Conservation (phyloP, 2,888 invertebrate species). For the Hemithea aestivaria region DNA sequence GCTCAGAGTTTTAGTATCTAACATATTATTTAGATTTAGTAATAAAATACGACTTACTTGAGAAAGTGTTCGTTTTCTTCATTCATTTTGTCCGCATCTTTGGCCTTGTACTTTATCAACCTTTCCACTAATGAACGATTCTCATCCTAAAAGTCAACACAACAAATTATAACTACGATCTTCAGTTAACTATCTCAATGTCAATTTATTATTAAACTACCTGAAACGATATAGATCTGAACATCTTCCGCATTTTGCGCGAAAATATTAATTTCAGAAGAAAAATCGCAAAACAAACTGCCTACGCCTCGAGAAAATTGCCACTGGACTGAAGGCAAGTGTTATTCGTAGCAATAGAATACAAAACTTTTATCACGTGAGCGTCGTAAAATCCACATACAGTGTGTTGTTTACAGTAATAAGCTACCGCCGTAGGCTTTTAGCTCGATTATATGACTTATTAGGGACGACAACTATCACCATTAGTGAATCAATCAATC, state of each 20-base stretch:
- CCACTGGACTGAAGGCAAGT: constrained; percentile 51
- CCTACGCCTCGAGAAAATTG: constrained; percentile 35
- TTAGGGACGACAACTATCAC: constrained; percentile 11
- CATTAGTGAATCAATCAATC: constrained; percentile 12
- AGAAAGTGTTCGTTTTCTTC: constrained; percentile 96
- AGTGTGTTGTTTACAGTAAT: constrained; percentile 48
- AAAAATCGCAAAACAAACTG: constrained; percentile 10
- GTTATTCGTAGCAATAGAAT: constrained; percentile 45
- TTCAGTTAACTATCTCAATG: neutral
- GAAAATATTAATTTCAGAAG: constrained; percentile 2
- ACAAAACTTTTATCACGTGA: constrained; percentile 57
- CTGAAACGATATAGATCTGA: constrained; percentile 14
- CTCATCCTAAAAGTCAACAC: constrained; percentile 84
- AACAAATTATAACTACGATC: constrained; percentile 6
- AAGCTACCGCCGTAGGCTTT: constrained; percentile 22
- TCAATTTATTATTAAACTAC: constrained; percentile 4
- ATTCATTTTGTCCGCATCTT: constrained; percentile 97
- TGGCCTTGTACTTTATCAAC: constrained; percentile 93
- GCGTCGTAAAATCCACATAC: constrained; percentile 55
- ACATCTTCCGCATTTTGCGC: constrained; percentile 23
- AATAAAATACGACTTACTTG: constrained; percentile 81
- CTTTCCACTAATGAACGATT: constrained; percentile 91
- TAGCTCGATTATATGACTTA: constrained; percentile 26
- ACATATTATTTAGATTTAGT: constrained; percentile 15
- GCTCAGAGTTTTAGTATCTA: constrained; percentile 27